A percentile compares a stretch with the other conserved stretches of the same genome.
Evolutionary conservation across 2,797 vertebrate species (phyloP).

Genomic region (Gallinago stenura): DNA sequence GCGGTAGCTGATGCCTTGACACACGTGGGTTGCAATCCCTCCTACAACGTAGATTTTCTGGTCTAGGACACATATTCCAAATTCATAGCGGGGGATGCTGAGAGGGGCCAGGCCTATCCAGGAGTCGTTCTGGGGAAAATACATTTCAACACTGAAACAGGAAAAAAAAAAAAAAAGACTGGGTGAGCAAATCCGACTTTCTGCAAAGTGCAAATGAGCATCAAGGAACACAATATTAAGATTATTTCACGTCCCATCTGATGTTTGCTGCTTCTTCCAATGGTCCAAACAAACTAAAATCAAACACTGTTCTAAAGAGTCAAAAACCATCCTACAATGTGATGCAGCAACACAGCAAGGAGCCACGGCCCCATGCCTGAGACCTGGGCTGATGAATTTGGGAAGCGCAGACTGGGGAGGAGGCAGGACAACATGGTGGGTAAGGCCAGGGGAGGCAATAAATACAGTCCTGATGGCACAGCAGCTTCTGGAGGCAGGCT

Average conservation of each 20-base stretch:
- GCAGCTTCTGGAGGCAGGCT: not conserved
- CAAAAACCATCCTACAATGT: rapidly evolving
- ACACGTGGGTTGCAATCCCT: constrained; percentile 94
- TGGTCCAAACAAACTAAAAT: not conserved
- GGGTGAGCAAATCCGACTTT: not conserved
- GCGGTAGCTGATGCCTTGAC: constrained; percentile 92
- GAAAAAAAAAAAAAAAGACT: not conserved
- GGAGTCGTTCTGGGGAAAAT: constrained; percentile 96
- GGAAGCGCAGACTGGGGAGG: not conserved
- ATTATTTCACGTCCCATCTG: rapidly evolving
- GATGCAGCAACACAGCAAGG: rapidly evolving
- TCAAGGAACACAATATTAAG: not conserved
- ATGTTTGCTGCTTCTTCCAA: not conserved
- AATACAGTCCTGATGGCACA: not conserved
- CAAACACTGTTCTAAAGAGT: not conserved
- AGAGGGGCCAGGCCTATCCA: constrained; percentile 97
- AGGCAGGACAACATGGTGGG: not conserved
- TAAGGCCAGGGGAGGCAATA: rapidly evolving
- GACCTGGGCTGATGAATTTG: not conserved
- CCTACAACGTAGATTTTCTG: constrained; percentile 96
- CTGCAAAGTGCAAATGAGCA: not conserved
- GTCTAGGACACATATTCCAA: constrained; percentile 93
- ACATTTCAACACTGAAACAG: constrained; percentile 93
- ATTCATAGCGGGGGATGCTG: constrained; percentile 93
- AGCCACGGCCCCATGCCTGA: rapidly evolving